Evolutionary conservation across 1,140 invertebrate species (phyloP), one percentile per base, ranked within the genome.

Genomic region (Varroa destructor): DNA sequence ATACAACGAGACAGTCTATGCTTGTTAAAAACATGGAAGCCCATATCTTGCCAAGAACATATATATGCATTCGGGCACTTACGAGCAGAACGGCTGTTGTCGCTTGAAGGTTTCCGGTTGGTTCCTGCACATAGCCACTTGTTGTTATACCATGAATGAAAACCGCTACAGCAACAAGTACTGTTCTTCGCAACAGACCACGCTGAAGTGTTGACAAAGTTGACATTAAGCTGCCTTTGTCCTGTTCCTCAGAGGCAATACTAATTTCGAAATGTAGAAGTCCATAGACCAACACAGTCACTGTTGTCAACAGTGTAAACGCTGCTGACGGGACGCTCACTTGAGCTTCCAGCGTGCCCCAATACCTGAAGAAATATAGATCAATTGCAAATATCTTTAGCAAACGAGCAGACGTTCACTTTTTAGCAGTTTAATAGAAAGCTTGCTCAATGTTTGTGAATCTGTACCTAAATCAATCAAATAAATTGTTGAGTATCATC

Each of bases 71-170:
- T 51, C 46, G 8, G 46, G 8, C 46, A 51, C 46, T 51, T 67
- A 67, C 61, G 40, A 67, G 40, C 61, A 67, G 8, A 14, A 67
- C 61, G 12, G 61, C 14, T 2, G 61, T 67, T 12, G 40, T 46
- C 12, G 61, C 61, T 67, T 67, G 61, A 14, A 67, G 36, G 61
- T 67, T 67, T 12, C 61, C 61, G 12, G 14, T 40, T 12, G 12
- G 3, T 4, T 67, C 61, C 3, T 67, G 61, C 14, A 67, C 61
- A 40, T 67, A 67, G 37, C 61, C 61, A 36, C 40, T 67, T 1
- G 61, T 67, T 40, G 61, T 67, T 12, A 67, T 67, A 37, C 61
- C 61, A 46, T 67, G 61, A 46, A 67, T 14, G 61, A 67, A 67
- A 40, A 67, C 12, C 61, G 61, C 61, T 37, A 67, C 2, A 12